phyloP scores from a whole-genome alignment of 1,140 invertebrate genomes.

The Drosophila lacertosa region DNA sequence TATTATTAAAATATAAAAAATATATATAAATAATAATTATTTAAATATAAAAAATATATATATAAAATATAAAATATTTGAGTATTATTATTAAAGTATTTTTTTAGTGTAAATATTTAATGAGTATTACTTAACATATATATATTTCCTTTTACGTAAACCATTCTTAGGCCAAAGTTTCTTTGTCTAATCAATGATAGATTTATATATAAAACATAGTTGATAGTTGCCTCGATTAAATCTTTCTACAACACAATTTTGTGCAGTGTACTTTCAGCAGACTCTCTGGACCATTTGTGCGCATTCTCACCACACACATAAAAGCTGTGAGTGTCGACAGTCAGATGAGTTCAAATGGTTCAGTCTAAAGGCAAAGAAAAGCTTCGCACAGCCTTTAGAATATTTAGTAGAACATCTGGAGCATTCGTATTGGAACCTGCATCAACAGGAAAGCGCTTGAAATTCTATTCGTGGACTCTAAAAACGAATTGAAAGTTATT shows the following conservation, averaged over 20 bases:
- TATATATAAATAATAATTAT: too few species aligned
- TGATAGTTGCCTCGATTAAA: background rate
- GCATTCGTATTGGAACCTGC: slow-evolving; percentile 28
- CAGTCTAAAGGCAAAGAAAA: slow-evolving; percentile 50
- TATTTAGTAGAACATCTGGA: slow-evolving; percentile 34
- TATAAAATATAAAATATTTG: too few species aligned
- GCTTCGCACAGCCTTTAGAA: slow-evolving; percentile 41
- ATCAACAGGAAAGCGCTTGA: slow-evolving; percentile 49
- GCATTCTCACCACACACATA: slow-evolving; percentile 46
- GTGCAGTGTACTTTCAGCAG: slow-evolving; percentile 6
- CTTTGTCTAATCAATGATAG: too few species aligned
- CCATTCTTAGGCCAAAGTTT: too few species aligned
- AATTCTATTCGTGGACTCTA: slow-evolving; percentile 53
- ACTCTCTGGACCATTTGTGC: slow-evolving; percentile 9
- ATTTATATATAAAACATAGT: too few species aligned
- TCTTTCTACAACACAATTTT: background rate
- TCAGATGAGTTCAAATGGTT: slow-evolving; percentile 4
- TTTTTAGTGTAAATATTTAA: too few species aligned
- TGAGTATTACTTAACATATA: too few species aligned
- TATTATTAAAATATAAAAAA: too few species aligned
- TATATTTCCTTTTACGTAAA: too few species aligned
- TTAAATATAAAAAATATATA: too few species aligned
- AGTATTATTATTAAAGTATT: too few species aligned
- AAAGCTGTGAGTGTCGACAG: slow-evolving; percentile 3
- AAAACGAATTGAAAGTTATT: slow-evolving; percentile 74